Percentiles rank a stretch among this genome's conserved stretches.
Evolutionary conservation across 2,888 invertebrate genomes (phyloP).

Genomic region (Thera britannica): DNA sequence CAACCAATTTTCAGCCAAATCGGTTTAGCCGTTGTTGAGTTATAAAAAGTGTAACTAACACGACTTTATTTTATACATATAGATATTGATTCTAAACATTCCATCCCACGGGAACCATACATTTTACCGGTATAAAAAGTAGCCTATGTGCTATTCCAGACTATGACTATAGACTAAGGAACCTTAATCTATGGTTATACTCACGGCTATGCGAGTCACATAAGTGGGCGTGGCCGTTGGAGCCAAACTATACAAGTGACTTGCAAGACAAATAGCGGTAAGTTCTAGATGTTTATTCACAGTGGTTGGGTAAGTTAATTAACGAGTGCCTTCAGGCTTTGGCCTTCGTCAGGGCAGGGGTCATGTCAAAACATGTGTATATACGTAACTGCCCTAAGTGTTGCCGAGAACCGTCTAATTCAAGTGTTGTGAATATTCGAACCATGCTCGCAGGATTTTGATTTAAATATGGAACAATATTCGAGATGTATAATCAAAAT

Average conservation of each 20-base stretch:
- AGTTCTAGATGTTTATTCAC: constrained; percentile 25
- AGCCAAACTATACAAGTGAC: constrained; percentile 8
- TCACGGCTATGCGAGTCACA: background rate
- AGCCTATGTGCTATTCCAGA: no score
- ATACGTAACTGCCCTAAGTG: constrained; percentile 7
- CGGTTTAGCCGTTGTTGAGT: no score
- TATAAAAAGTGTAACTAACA: no score
- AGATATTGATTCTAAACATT: no score
- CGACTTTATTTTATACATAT: no score
- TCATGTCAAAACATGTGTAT: constrained; percentile 22
- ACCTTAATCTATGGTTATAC: no score
- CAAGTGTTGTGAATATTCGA: background rate
- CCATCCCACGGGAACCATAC: no score
- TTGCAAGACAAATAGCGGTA: constrained; percentile 19
- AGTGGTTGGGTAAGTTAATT: constrained; percentile 28
- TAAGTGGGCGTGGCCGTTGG: background rate
- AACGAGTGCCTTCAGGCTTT: constrained; percentile 18
- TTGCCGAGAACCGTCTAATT: background rate
- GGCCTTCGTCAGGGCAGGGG: constrained; percentile 24
- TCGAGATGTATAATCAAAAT: no score
- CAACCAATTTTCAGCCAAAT: no score
- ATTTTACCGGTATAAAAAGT: no score
- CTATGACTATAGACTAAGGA: no score
- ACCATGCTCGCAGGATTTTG: background rate
- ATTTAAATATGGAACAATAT: background rate